phyloP scores from a whole-genome alignment of 2,888 invertebrate species.

The Achlya flavicornis region DNA sequence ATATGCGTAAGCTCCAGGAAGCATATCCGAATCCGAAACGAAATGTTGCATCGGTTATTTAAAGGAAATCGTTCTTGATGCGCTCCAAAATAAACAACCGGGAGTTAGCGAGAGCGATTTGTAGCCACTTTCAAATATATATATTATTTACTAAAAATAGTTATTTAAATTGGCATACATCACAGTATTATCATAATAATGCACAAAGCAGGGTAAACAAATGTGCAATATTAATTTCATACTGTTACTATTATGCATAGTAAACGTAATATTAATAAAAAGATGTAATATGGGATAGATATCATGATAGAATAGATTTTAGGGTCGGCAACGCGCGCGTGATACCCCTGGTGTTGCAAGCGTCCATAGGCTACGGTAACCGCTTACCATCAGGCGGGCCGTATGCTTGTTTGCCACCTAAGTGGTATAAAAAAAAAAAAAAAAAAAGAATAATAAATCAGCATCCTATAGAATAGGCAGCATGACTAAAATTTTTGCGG shows the following conservation, averaged over 20 bases:
- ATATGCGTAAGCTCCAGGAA: constrained; percentile 43
- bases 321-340: no score
- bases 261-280: not conserved
- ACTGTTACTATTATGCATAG: not conserved
- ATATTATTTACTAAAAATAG: not conserved
- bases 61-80: not conserved
- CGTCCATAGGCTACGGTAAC: no score
- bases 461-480: no score
- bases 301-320: no score
- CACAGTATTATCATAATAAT: not conserved
- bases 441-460: no score
- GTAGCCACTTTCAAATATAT: not conserved
- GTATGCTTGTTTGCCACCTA: no score
- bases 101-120: not conserved
- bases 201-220: not conserved
- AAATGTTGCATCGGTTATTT: not conserved
- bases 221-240: not conserved
- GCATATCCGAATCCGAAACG: constrained; percentile 18
- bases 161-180: not conserved
- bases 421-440: no score
- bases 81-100: constrained; percentile 1
- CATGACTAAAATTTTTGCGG: no score
- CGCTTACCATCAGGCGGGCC: no score
- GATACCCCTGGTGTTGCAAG: no score
- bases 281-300: no score